These are phyloP conservation scores for Xestoiulus laeticollis DNA, from an alignment of 2,888 invertebrate genomes.

Conservation along the genomic window DNA sequence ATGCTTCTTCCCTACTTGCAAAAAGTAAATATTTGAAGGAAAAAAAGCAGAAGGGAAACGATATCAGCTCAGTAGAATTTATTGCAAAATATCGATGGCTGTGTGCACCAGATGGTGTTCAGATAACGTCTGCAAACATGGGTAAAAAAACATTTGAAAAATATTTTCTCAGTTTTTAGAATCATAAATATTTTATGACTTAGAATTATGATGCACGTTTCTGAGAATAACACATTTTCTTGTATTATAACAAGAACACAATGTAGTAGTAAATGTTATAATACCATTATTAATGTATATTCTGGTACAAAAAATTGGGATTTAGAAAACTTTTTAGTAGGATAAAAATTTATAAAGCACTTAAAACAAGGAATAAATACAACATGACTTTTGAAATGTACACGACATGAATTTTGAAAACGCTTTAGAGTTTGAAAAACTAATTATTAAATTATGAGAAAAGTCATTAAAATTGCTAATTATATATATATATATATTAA, in stretches of 20 bases:
- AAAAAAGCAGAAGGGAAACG: background rate
- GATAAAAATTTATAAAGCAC: too few species aligned
- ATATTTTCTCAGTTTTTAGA: background rate
- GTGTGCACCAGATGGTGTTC: background rate
- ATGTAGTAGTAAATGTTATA: background rate
- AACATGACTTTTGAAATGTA: background rate
- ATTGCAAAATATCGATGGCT: conserved; percentile 5
- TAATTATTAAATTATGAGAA: too few species aligned
- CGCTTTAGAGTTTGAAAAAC: too few species aligned
- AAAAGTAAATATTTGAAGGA: conserved; percentile 16
- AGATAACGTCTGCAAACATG: background rate
- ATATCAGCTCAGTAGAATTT: conserved; percentile 30
- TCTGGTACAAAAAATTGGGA: background rate
- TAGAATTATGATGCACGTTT: background rate
- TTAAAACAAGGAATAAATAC: background rate
- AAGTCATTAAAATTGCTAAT: too few species aligned
- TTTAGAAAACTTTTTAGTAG: too few species aligned
- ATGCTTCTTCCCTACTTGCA: background rate
- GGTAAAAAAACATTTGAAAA: background rate
- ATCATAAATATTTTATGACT: background rate
- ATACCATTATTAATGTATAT: background rate
- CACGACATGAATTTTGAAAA: too few species aligned
- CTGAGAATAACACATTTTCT: background rate
- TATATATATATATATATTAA: too few species aligned
- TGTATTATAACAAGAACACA: background rate